Percentiles rank a stretch among this genome's conserved stretches.
These are phyloP conservation scores for Catocala sponsa DNA, from an alignment of 2,888 invertebrate genomes.

Conservation along the genomic window DNA sequence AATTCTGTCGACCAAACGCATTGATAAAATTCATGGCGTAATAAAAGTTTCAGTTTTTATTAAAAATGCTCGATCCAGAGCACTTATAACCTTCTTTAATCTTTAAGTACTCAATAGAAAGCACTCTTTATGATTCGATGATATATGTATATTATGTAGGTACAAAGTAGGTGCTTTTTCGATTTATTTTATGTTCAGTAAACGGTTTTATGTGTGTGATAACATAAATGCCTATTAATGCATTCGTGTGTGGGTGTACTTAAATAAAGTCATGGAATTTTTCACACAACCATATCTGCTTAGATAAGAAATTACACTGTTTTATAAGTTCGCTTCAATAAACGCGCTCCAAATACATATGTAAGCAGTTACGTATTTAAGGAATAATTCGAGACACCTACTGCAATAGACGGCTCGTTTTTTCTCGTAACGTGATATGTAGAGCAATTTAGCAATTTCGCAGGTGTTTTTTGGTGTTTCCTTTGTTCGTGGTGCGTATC, in stretches of 20 bases:
- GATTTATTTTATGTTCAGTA: conserved; percentile 35
- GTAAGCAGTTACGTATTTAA: neutral
- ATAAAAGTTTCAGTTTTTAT: conserved; percentile 67
- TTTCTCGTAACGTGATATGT: conserved; percentile 63
- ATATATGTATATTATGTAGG: conserved; percentile 19
- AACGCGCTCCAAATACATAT: neutral
- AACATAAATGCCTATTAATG: conserved; percentile 48
- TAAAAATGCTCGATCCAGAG: conserved; percentile 36
- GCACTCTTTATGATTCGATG: conserved; percentile 26
- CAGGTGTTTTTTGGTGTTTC: conserved; percentile 59
- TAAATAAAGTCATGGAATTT: conserved; percentile 55
- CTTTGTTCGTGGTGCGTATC: conserved; percentile 39
- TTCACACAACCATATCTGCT: conserved; percentile 42
- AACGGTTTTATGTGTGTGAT: conserved; percentile 44
- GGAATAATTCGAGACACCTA: conserved; percentile 11
- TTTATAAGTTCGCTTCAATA: conserved; percentile 17
- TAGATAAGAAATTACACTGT: conserved; percentile 44
- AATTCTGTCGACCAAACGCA: conserved; percentile 67
- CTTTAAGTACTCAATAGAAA: conserved; percentile 24
- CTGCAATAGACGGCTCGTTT: conserved; percentile 17
- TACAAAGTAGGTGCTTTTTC: conserved; percentile 26
- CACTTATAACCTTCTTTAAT: conserved; percentile 30
- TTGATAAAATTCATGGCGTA: conserved; percentile 73
- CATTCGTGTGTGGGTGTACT: conserved; percentile 38
- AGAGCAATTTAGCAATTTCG: conserved; percentile 47